These are phyloP conservation scores for Biston betularia DNA, from an alignment of 2,888 invertebrate species.

Conservation along the genomic window DNA sequence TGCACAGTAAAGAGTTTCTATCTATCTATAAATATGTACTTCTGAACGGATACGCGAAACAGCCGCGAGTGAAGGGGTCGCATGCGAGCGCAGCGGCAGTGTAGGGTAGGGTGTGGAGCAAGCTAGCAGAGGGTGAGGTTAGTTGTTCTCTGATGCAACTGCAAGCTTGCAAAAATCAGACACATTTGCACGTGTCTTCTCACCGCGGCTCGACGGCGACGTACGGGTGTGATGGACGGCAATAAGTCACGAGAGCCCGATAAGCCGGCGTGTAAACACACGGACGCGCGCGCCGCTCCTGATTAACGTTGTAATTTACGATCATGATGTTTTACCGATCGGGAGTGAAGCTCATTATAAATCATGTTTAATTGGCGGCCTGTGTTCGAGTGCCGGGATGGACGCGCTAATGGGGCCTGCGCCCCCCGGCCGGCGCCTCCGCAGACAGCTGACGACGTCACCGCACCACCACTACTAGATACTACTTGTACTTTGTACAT, in stretches of 20 bases:
- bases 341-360: slow-evolving; percentile 33
- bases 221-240: neutral
- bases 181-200: no score
- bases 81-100: neutral
- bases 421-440: slow-evolving; percentile 12
- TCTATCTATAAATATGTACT: no score
- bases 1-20: no score
- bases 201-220: neutral
- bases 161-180: neutral
- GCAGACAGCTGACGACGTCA: neutral
- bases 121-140: neutral
- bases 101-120: no score
- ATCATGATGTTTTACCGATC: slow-evolving; percentile 19
- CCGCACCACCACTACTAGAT: neutral
- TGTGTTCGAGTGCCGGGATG: slow-evolving; percentile 25
- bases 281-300: slow-evolving; percentile 13
- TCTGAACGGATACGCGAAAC: no score
- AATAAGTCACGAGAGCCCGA: slow-evolving; percentile 1
- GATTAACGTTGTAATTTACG: slow-evolving; percentile 38
- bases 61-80: slow-evolving; percentile 3
- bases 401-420: slow-evolving; percentile 15
- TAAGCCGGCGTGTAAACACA: neutral
- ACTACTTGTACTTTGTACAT: neutral
- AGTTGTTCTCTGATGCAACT: neutral
- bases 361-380: slow-evolving; percentile 32